Percentiles rank a stretch among this genome's conserved stretches.
Conservation (phyloP, 1,140 invertebrate species). For the Aphaenogaster ashmeadi region DNA sequence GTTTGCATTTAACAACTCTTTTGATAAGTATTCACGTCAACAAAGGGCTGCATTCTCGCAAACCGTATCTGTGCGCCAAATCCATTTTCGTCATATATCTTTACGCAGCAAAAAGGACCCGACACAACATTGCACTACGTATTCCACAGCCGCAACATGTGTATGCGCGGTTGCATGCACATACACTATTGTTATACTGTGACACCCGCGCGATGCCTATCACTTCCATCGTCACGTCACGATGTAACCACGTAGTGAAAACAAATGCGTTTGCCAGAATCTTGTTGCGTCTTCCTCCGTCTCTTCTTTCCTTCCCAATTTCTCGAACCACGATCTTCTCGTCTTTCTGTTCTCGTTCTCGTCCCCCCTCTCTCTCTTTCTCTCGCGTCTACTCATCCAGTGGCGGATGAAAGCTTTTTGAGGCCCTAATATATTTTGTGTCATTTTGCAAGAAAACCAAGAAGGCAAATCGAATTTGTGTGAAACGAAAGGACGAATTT, state of each 20-base stretch:
- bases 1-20: constrained; percentile 9
- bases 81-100: constrained; percentile 55
- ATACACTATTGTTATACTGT: constrained; percentile 43
- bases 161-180: not conserved
- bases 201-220: constrained; percentile 52
- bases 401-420: constrained; percentile 29
- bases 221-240: constrained; percentile 62
- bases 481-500: constrained; percentile 5
- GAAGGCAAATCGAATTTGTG: not conserved
- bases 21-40: constrained; percentile 23
- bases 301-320: constrained; percentile 48
- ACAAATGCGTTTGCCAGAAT: constrained; percentile 62
- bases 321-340: constrained; percentile 22
- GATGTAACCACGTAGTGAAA: constrained; percentile 58
- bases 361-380: not conserved
- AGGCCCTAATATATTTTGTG: constrained; percentile 37
- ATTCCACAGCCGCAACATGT: not conserved
- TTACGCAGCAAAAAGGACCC: constrained; percentile 41
- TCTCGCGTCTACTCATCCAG: not conserved
- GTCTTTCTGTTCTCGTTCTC: not conserved
- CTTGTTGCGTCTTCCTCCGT: constrained; percentile 34
- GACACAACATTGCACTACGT: constrained; percentile 55
- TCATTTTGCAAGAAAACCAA: constrained; percentile 2
- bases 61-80: constrained; percentile 10
- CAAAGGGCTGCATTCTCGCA: not conserved